Conservation (phyloP, 2,113 vertebrate genomes). For the Istiophorus platypterus region DNA sequence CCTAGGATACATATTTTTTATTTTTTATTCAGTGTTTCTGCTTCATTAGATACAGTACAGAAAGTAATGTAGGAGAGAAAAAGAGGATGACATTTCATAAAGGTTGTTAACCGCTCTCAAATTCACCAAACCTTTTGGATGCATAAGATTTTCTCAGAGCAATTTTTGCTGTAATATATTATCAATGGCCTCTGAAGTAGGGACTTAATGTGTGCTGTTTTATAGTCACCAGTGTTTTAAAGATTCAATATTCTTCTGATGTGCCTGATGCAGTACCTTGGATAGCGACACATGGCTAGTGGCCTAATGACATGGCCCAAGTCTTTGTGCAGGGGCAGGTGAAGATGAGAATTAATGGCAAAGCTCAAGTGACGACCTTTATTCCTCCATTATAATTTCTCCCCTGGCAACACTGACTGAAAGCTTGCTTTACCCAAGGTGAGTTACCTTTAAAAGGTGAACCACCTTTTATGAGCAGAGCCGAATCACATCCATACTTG, state of each 20-base stretch:
- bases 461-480: slow-evolving; percentile 6
- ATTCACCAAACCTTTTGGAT: slow-evolving; percentile 39
- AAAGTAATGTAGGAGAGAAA: slow-evolving; percentile 52
- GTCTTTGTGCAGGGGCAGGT: slow-evolving; percentile 44
- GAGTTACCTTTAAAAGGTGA: slow-evolving; percentile 31
- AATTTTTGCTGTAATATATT: slow-evolving; percentile 45
- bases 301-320: slow-evolving; percentile 40
- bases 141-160: slow-evolving; percentile 23
- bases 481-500: background rate
- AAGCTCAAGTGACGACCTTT: slow-evolving; percentile 59
- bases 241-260: slow-evolving; percentile 22
- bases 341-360: slow-evolving; percentile 60
- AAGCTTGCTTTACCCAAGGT: slow-evolving; percentile 40
- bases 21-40: slow-evolving; percentile 34
- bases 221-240: slow-evolving; percentile 21
- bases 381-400: slow-evolving; percentile 61
- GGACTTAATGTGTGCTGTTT: slow-evolving; percentile 3
- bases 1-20: slow-evolving; percentile 49
- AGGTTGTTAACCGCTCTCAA: slow-evolving; percentile 51
- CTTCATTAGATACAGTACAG: slow-evolving; percentile 61
- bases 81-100: slow-evolving; percentile 53
- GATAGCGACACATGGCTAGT: slow-evolving; percentile 24
- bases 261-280: slow-evolving; percentile 20
- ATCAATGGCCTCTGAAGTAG: slow-evolving; percentile 47
- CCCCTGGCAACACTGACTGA: slow-evolving; percentile 51